Conservation (phyloP, 2,113 vertebrate genomes). For the Centropristis striata region DNA sequence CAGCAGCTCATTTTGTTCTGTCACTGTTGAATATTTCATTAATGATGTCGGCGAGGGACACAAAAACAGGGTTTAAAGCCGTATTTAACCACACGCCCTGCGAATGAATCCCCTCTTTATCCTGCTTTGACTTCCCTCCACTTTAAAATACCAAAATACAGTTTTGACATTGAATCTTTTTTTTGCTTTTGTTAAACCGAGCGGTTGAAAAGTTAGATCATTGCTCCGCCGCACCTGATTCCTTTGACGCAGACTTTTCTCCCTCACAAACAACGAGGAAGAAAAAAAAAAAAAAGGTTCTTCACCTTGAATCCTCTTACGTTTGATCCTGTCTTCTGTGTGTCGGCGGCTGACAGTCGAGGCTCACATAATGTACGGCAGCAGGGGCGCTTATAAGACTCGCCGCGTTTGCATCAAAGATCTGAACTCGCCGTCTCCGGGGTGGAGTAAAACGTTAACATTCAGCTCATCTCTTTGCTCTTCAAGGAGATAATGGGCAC, state of each 20-base stretch:
- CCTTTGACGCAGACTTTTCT: slow-evolving; percentile 37
- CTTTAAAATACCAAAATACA: slow-evolving; percentile 23
- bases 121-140: slow-evolving; percentile 15
- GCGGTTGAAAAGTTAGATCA: slow-evolving; percentile 34
- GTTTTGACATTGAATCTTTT: slow-evolving; percentile 36
- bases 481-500: slow-evolving; percentile 45
- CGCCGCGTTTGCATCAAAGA: slow-evolving; percentile 56
- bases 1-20: not conserved
- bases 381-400: slow-evolving; percentile 21
- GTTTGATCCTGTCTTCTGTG: slow-evolving; percentile 55
- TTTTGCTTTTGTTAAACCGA: not conserved
- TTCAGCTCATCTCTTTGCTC: slow-evolving; percentile 50
- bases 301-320: slow-evolving; percentile 57
- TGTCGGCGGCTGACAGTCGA: slow-evolving; percentile 42
- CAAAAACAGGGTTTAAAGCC: not conserved
- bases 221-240: slow-evolving; percentile 30
- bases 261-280: slow-evolving; percentile 25
- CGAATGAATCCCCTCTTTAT: slow-evolving; percentile 18
- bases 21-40: slow-evolving; percentile 3
- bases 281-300: slow-evolving; percentile 6
- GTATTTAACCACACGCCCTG: not conserved
- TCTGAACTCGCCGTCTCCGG: slow-evolving; percentile 36
- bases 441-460: slow-evolving; percentile 43
- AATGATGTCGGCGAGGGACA: not conserved
- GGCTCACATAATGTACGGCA: slow-evolving; percentile 29